Base-by-base conservation (phyloP, 2,888 invertebrate genomes). In the Heliconius ismenius region DNA sequence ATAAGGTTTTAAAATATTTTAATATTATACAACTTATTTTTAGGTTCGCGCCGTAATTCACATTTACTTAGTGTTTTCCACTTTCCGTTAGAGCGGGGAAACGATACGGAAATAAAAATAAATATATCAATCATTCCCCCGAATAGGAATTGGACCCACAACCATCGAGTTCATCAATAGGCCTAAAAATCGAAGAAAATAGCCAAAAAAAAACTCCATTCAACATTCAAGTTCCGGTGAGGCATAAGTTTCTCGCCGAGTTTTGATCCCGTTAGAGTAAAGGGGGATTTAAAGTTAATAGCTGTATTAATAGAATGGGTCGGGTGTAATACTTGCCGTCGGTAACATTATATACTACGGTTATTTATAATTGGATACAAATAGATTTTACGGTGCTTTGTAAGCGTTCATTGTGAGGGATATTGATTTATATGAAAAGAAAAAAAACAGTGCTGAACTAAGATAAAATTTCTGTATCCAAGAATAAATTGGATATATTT, bases 241-340 rank as follows among this genome's bases (percentile, higher is more conserved):
- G n/a, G 58, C 70, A 36, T 39, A 39, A 39, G 39, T 24, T 58
- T 24, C 39, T 32, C 70, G 70, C 7, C 36, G 36, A 54, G 70
- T 70, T 58, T 43, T 70, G 70, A 70, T 70, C 70, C n/a, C 24
- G 58, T 70, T 70, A 70, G 21, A 54, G 70, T 70, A 24, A 58
- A 58, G 15, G 36, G 18, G 74, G 76, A 74, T 77, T 77, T 74
- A 74, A 74, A 49, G 77, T 77, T 77, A 74, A 74, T 69, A 65
- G 77, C 21, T 58, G 60, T 70, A 78, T 78, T 78, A 75, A 72
- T 78, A 75, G 72, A 72, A 72, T 26, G n/a, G 65, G 75, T 49
- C 65, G 64, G 36, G 67, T 69, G 26, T 43, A 60, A 26, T 49
- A 78, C 70, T 77, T 68, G 39, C 54, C 28, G 63, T 78, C 62